phyloP scores from a whole-genome alignment of 2,113 vertebrate species.

The Azemiops feae region DNA sequence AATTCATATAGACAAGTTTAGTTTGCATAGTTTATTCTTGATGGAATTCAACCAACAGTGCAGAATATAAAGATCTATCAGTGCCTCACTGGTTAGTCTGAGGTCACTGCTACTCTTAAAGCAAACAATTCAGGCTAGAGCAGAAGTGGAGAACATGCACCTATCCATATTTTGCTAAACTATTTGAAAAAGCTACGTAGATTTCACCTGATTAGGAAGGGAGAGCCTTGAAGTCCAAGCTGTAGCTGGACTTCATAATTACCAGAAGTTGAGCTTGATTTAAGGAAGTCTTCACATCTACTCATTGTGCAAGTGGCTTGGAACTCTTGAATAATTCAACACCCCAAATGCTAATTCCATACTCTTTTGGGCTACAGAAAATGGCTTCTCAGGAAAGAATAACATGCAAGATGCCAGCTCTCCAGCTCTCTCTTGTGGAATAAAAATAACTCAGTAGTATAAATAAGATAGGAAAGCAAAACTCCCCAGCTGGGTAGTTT shows the following conservation, averaged over 20 bases:
- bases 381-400: not conserved
- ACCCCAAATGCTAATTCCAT: not conserved
- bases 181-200: not conserved
- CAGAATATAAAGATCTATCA: not conserved
- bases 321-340: not conserved
- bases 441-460: not conserved
- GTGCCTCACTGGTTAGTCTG: not conserved
- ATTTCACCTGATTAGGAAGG: not conserved
- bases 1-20: not conserved
- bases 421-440: constrained; percentile 6
- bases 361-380: not conserved
- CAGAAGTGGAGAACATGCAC: not conserved
- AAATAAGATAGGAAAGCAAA: not conserved
- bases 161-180: not conserved
- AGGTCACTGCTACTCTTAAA: not conserved
- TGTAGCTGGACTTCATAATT: not conserved
- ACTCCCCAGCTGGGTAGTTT: not conserved
- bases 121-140: not conserved
- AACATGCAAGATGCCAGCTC: not conserved
- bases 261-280: not conserved
- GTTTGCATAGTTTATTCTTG: not conserved
- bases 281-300: not conserved
- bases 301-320: not conserved
- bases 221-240: not conserved
- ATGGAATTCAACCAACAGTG: not conserved